These are phyloP conservation scores for Peromyscus polionotus DNA, from an alignment of 2,113 vertebrate species.

Conservation along the genomic window DNA sequence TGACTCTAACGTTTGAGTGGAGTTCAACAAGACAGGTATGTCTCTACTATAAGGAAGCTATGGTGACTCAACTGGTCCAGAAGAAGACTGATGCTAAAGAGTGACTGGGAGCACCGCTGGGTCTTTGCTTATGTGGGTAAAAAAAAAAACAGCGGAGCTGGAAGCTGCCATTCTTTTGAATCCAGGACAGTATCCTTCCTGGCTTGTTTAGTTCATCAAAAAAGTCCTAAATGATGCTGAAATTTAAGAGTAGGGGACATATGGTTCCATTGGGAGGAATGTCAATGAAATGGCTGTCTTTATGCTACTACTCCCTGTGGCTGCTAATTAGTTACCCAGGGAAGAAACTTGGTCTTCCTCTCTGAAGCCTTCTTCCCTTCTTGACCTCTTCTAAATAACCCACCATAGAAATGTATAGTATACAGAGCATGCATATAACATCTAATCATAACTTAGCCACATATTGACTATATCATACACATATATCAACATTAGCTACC, in stretches of 20 bases:
- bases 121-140: neutral
- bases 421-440: neutral
- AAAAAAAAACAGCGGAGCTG: neutral
- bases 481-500: neutral
- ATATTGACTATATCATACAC: neutral
- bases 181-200: neutral
- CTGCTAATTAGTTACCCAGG: neutral
- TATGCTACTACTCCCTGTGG: neutral
- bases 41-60: neutral
- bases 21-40: neutral
- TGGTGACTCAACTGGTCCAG: neutral
- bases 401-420: neutral
- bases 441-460: neutral
- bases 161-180: neutral
- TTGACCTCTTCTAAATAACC: neutral
- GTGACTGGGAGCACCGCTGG: rapidly evolving
- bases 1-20: neutral
- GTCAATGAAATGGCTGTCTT: neutral
- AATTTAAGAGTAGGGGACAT: neutral
- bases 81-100: neutral
- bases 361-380: neutral
- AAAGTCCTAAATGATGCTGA: neutral
- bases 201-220: neutral
- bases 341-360: neutral
- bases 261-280: neutral